Percentiles rank a stretch among this genome's conserved stretches.
Conservation (phyloP, 2,888 invertebrate species). For the Ichneumoninae sp. region DNA sequence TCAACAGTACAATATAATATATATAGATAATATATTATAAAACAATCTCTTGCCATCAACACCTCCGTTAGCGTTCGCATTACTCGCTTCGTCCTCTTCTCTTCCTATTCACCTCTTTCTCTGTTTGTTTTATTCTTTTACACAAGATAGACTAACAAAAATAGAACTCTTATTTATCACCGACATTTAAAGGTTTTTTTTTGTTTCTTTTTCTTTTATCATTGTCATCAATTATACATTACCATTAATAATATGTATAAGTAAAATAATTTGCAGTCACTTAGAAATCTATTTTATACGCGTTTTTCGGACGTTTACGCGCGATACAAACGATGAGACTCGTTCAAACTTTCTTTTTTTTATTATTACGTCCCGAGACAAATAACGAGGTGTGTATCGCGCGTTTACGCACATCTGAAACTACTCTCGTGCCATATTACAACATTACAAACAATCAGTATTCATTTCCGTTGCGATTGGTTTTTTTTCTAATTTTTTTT, state of each 20-base stretch:
- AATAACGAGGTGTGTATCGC: slow-evolving; percentile 62
- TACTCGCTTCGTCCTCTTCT: neutral
- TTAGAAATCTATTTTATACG: slow-evolving; percentile 64
- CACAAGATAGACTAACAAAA: slow-evolving; percentile 78
- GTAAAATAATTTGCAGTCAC: slow-evolving; percentile 70
- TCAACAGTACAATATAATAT: slow-evolving; percentile 52
- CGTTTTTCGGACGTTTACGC: slow-evolving; percentile 38
- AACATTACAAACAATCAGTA: slow-evolving; percentile 80
- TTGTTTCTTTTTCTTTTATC: slow-evolving; percentile 3
- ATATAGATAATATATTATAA: slow-evolving; percentile 46
- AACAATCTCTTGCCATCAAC: slow-evolving; percentile 33
- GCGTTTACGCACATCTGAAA: slow-evolving; percentile 62
- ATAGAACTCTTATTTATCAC: slow-evolving; percentile 77
- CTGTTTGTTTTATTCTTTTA: slow-evolving; percentile 36
- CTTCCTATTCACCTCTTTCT: slow-evolving; percentile 15
- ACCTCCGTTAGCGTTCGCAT: neutral
- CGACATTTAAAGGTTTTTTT: slow-evolving; percentile 55
- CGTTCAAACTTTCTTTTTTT: slow-evolving; percentile 16
- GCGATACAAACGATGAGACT: slow-evolving; percentile 48
- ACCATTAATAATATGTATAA: slow-evolving; percentile 62
- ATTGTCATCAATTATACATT: slow-evolving; percentile 43
- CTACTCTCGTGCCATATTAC: slow-evolving; percentile 76
- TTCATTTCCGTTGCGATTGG: slow-evolving; percentile 59
- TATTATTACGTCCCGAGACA: slow-evolving; percentile 5
- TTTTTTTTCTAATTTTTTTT: slow-evolving; percentile 56